Conservation (phyloP, 1,140 invertebrate genomes). For the Diabrotica undecimpunctata region DNA sequence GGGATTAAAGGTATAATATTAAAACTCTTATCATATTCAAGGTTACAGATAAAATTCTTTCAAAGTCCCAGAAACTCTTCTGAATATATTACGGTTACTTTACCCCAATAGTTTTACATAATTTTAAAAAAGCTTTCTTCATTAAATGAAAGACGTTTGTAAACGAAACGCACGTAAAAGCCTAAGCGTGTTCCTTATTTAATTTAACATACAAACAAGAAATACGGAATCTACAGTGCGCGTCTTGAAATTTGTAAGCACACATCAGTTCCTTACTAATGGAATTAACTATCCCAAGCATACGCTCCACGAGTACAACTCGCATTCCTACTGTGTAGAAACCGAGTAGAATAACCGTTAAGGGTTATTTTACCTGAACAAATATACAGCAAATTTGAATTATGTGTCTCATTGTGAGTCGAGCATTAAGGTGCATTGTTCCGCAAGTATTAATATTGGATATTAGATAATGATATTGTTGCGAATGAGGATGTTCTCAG, state of each 20-base stretch:
- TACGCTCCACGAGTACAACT: constrained; percentile 3
- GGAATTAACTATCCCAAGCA: constrained; percentile 10
- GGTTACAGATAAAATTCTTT: too few relatives aligned
- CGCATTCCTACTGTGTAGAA: constrained; percentile 4
- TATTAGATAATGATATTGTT: constrained; percentile 28
- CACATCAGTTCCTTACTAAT: constrained; percentile 7
- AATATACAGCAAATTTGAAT: constrained; percentile 20
- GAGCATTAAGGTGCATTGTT: constrained; percentile 21
- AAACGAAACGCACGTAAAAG: not conserved
- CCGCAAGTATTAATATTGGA: constrained; percentile 22
- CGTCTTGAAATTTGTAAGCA: constrained; percentile 1
- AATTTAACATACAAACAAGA: not conserved
- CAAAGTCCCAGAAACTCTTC: too few relatives aligned
- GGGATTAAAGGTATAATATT: too few relatives aligned
- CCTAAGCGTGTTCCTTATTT: not conserved
- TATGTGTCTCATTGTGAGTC: constrained; percentile 22
- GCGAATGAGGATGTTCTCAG: constrained; percentile 11
- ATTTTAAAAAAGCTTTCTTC: too few relatives aligned
- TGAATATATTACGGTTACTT: too few relatives aligned
- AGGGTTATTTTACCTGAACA: constrained; percentile 15
- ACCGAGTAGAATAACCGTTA: constrained; percentile 10
- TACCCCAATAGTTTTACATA: too few relatives aligned
- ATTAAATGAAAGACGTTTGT: not conserved
- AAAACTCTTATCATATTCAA: too few relatives aligned
- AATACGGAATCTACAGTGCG: not conserved